Base-by-base conservation (phyloP, 2,888 invertebrate genomes). In the Oligia fasciuncula region DNA sequence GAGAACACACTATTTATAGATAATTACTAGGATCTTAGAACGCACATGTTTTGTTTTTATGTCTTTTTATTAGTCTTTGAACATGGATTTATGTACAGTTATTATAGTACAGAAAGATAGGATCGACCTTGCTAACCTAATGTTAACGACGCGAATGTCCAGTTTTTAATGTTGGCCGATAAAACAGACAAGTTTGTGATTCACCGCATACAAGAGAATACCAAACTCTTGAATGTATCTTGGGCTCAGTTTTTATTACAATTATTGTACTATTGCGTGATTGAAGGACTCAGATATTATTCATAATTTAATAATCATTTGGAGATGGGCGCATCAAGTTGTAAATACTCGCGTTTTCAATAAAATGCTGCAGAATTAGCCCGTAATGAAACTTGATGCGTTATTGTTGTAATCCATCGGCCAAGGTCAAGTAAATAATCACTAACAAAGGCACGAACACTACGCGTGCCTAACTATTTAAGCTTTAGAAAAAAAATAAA, bases 21-120 rank as follows among this genome's bases (percentile, higher is more conserved):
- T 83, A 77, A 82, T 77, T 72, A 70, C 49, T 83, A 83, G 68
- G 57, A 60, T 75, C 65, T 51, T 83, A 83, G 62, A 83, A 70
- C 73, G 84, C 87, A 86, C 84, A 86, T 63, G 29, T 65, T 73
- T 77, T 23, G 65, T 77, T 65, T 63, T 63, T 81, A 62, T 66
- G 46, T 65, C 0, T 65, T 78, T 77, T 83, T 40, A 60, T 54
- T 51, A 51, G 77, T 76, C 43, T 67, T 57, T 79, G 11, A 51
- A 43, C 66, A 51, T 65, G 51, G 23, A 72, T 57, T 40, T 62
- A 35, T 83, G 51, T 77, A 79, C 73, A 65, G 54, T 65, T 65
- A 65, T 40, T 49, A 79, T 49, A 83, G 54, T 71, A 81, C 40
- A 79, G 40, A 54, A 40, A n/a, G 29, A n/a, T 62, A 62, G 14